phyloP scores from a whole-genome alignment of 2,888 invertebrate genomes.

The Lepidochrysops patricia region DNA sequence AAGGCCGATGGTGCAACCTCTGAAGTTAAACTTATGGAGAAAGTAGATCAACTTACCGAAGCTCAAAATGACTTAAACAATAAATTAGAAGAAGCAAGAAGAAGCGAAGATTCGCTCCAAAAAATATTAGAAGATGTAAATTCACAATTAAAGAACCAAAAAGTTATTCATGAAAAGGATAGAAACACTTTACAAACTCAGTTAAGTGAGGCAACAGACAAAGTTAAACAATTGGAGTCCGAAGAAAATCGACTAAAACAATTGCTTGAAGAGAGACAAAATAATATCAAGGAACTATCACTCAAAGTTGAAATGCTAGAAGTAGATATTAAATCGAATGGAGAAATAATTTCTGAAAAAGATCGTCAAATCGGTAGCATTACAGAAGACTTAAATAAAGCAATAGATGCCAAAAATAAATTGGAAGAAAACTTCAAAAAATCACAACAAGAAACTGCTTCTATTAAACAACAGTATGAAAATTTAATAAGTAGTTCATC shows the following conservation, averaged over 20 bases:
- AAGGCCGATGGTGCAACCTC: slow-evolving; percentile 62
- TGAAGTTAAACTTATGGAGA: slow-evolving; percentile 63
- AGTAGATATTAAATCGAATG: slow-evolving; percentile 61
- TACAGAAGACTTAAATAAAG: slow-evolving; percentile 52
- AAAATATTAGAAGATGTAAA: slow-evolving; percentile 60
- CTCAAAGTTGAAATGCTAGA: slow-evolving; percentile 61
- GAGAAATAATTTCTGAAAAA: slow-evolving; percentile 60
- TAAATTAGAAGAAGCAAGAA: slow-evolving; percentile 63
- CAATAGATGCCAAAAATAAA: slow-evolving; percentile 54
- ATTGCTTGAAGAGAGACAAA: slow-evolving; percentile 53
- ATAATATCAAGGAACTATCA: slow-evolving; percentile 49
- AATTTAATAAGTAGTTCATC: slow-evolving; percentile 54
- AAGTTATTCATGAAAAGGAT: slow-evolving; percentile 54
- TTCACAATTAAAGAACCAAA: slow-evolving; percentile 57
- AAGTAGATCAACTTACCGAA: slow-evolving; percentile 63
- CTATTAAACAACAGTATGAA: slow-evolving; percentile 59
- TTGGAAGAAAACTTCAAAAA: slow-evolving; percentile 65
- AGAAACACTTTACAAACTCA: slow-evolving; percentile 46
- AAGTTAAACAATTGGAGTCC: slow-evolving; percentile 40
- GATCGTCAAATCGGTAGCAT: slow-evolving; percentile 59
- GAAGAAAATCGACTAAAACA: slow-evolving; percentile 42
- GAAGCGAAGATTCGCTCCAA: slow-evolving; percentile 64
- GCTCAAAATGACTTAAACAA: slow-evolving; percentile 66
- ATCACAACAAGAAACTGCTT: slow-evolving; percentile 43
- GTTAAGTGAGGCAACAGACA: slow-evolving; percentile 37